These are phyloP conservation scores for Hyphantria cunea DNA, from an alignment of 1,140 invertebrate genomes.

Conservation along the genomic window DNA sequence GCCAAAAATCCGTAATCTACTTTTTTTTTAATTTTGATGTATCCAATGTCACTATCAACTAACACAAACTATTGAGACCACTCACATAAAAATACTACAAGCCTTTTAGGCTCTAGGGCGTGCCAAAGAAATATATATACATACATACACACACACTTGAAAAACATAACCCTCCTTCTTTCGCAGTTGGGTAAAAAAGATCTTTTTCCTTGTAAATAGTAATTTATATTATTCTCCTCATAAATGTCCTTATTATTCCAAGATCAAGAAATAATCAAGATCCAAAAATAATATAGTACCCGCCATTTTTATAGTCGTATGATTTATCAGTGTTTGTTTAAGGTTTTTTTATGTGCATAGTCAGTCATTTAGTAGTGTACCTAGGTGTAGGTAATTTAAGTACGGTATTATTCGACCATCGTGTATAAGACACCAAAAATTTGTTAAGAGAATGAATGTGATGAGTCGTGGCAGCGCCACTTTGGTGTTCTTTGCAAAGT, in stretches of 20 bases:
- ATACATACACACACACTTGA: no score
- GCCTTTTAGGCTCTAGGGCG: no score
- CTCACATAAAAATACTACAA: no score
- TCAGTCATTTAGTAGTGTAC: conserved; percentile 31
- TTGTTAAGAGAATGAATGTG: conserved; percentile 50
- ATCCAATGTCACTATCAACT: no score
- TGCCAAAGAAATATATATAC: no score
- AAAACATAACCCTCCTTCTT: no score
- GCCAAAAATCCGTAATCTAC: no score
- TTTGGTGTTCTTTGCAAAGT: conserved; percentile 24
- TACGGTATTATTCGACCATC: conserved; percentile 47
- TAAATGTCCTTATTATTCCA: background rate
- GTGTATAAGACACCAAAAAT: conserved; percentile 67
- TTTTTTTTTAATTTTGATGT: no score
- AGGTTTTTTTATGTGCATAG: conserved; percentile 36
- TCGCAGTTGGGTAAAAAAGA: no score
- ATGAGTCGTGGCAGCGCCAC: conserved; percentile 34
- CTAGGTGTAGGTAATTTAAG: conserved; percentile 46
- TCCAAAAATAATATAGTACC: no score
- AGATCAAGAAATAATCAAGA: background rate
- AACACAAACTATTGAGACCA: no score
- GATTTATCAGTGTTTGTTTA: conserved; percentile 3
- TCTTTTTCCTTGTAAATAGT: no score
- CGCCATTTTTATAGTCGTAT: background rate
- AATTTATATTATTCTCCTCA: background rate